phyloP scores from a whole-genome alignment of 2,888 invertebrate species.

The Stomorhina lunata region DNA sequence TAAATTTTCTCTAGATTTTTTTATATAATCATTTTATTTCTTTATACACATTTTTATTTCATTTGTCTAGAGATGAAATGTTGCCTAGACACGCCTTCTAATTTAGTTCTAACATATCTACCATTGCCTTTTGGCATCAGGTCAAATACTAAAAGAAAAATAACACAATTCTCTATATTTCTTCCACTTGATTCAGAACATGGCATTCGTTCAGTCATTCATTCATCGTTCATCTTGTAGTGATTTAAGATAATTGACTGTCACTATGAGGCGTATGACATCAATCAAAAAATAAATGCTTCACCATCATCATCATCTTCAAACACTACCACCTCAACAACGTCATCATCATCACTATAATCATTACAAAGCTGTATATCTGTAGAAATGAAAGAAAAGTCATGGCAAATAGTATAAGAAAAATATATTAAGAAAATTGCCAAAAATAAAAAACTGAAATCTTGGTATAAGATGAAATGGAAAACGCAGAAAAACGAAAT shows the following conservation, averaged over 20 bases:
- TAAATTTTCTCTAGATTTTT: not conserved
- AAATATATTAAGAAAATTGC: not conserved
- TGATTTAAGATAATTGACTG: conserved; percentile 62
- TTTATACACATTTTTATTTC: not conserved
- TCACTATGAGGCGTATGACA: conserved; percentile 57
- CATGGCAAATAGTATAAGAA: conserved; percentile 7
- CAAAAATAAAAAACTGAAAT: not conserved
- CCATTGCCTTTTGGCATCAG: conserved; percentile 7
- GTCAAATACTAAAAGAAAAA: conserved; percentile 14
- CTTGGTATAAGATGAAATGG: not conserved
- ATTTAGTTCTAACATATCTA: not conserved
- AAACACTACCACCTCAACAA: no score
- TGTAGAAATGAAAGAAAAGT: not conserved
- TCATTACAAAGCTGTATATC: not conserved
- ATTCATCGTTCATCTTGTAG: conserved; percentile 25
- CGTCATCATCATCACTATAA: not conserved
- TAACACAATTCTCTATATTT: not conserved
- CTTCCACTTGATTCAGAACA: conserved; percentile 8
- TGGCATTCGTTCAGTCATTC: not conserved
- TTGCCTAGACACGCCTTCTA: not conserved
- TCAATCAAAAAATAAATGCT: conserved; percentile 59
- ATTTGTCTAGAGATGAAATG: not conserved
- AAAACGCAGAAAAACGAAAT: conserved; percentile 10
- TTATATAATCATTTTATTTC: not conserved
- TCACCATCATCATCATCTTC: conserved; percentile 20